Evolutionary conservation across 2,113 vertebrate species (phyloP).

Genomic region (Benthochromis sp.): DNA sequence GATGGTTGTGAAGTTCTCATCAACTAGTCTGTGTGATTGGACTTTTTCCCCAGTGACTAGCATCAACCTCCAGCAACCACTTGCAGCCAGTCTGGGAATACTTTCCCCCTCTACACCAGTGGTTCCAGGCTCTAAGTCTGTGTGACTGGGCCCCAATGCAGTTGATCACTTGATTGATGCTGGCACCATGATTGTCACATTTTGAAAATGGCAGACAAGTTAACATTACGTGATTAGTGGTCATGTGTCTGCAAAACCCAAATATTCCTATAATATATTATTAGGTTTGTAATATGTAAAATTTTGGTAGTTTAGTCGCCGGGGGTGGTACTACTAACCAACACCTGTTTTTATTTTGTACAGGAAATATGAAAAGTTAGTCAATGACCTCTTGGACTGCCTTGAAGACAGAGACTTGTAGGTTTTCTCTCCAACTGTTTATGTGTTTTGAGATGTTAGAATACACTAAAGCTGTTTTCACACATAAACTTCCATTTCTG

Average conservation of each 20-base stretch:
- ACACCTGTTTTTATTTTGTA: not conserved
- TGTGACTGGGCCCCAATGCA: not conserved
- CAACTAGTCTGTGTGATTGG: not conserved
- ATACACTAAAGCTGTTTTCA: not conserved
- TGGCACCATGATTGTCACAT: not conserved
- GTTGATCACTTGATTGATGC: not conserved
- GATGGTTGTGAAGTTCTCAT: not conserved
- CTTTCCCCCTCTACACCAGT: not conserved
- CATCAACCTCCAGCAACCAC: not conserved
- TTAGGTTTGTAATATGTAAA: not conserved
- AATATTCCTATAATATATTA: not conserved
- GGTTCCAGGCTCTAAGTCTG: not conserved
- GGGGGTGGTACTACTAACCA: not conserved
- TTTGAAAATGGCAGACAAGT: not conserved
- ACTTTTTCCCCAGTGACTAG: not conserved
- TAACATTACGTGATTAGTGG: not conserved
- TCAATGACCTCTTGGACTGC: conserved; percentile 84
- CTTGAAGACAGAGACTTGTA: conserved; percentile 90
- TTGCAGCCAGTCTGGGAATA: not conserved
- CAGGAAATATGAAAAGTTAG: conserved; percentile 91
- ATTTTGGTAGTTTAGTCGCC: not conserved
- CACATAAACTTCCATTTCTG: not conserved
- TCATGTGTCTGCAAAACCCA: not conserved
- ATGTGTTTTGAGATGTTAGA: not conserved
- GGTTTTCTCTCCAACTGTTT: conserved; percentile 46